Base-by-base conservation (phyloP, 2,888 invertebrate species). In the Melanotus villosus region DNA sequence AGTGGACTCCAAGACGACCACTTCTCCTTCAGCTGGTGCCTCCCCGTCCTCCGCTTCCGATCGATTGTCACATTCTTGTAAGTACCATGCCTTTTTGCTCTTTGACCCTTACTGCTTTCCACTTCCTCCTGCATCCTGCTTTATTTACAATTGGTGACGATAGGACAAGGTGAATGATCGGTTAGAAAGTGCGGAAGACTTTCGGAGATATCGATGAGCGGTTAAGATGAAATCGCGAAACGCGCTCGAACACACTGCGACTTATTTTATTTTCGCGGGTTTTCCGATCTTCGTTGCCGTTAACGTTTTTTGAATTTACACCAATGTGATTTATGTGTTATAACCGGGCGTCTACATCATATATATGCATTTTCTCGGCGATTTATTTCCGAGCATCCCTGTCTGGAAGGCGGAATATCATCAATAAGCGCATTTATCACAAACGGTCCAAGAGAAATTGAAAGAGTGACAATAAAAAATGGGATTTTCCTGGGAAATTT, bases 1-100 rank as follows among this genome's bases (percentile, higher is more conserved):
- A 78, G 79, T 78, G 77, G 80, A 81, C 80, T 79, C 79, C 81
- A 81, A 78, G 77, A 78, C 80, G 80, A 71, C 80, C 80, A 79
- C 81, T 81, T 75, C 82, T 81, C 76, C 80, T 77, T 68, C 69
- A 73, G 73, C 62, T 60, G 56, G 70, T 74, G 70, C 60, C 72
- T 77, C 76, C 77, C 76, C 79, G 75, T 77, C 73, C 78, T 74
- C 75, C 74, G 74, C 75, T 77, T 72, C 60, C 72, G 74, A 75
- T 76, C 76, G 75, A 45, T 50, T 45, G 32, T 54, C 38, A 12
- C 56, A 54, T 73, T 71, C 72, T 67, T 69, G 76, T 76, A 75
- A 76, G 76, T 76, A 70, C 68, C 59, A 58, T 50, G 58, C 65
- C 60, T 60, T 68, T 76, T 19, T 74, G 73, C 75, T 73, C 77